phyloP scores from a whole-genome alignment of 2,113 vertebrate species.

The Myotis lucifugus region DNA sequence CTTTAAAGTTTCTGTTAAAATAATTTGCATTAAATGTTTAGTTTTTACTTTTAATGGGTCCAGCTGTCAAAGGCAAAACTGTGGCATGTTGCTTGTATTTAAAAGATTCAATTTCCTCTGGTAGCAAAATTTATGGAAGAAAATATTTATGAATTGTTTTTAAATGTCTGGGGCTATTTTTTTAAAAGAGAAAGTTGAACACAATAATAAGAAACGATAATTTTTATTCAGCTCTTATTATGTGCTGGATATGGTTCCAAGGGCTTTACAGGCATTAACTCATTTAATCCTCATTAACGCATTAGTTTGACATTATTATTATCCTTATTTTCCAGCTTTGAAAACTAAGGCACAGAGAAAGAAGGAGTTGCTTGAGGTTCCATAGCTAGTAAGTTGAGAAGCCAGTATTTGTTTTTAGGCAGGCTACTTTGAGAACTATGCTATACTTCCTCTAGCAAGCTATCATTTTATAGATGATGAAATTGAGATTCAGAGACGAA shows the following conservation, averaged over 20 bases:
- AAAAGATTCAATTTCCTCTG: neutral
- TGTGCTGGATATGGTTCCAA: neutral
- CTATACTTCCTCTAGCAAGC: neutral
- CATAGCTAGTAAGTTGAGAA: neutral
- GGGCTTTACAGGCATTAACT: neutral
- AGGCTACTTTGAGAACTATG: neutral
- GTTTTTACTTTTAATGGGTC: neutral
- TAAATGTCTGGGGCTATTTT: neutral
- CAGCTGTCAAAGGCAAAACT: neutral
- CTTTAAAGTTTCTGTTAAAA: neutral
- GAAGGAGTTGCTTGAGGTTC: neutral
- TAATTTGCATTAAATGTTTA: neutral
- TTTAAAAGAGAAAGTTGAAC: constrained; percentile 6
- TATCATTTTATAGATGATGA: neutral
- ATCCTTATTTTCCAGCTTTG: neutral
- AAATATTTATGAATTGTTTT: constrained; percentile 24
- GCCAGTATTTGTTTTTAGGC: neutral
- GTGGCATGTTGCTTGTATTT: neutral
- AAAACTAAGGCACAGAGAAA: neutral
- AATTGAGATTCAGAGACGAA: neutral
- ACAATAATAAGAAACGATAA: neutral
- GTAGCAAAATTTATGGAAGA: neutral
- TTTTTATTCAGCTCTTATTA: neutral
- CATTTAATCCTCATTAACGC: neutral
- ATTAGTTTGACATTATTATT: neutral